A percentile compares a stretch with the other conserved stretches of the same genome.
These are phyloP conservation scores for Acheta domesticus DNA, from an alignment of 2,888 invertebrate genomes.

Conservation along the genomic window DNA sequence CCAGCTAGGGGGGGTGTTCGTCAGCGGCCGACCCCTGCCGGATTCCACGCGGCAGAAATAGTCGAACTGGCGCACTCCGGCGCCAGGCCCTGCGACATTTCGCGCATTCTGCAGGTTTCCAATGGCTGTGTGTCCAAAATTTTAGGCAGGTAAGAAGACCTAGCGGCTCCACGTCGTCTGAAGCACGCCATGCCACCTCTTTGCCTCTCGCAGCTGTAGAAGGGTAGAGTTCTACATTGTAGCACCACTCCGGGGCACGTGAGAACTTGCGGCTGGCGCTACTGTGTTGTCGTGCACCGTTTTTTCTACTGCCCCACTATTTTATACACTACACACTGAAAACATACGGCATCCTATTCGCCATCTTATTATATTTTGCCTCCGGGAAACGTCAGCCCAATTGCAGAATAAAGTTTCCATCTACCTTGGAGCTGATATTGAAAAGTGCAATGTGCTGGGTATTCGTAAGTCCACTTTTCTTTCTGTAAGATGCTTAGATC, in stretches of 20 bases:
- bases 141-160: slow-evolving; percentile 75
- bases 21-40: slow-evolving; percentile 91
- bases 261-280: too few species aligned
- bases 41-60: slow-evolving; percentile 90
- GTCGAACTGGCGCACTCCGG: slow-evolving; percentile 92
- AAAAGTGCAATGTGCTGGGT: too few species aligned
- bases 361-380: too few species aligned
- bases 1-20: slow-evolving; percentile 96
- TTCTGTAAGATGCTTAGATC: too few species aligned
- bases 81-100: slow-evolving; percentile 96
- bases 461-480: too few species aligned
- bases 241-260: not conserved
- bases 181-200: not conserved
- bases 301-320: too few species aligned
- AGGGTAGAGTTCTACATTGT: slow-evolving; percentile 9
- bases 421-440: too few species aligned
- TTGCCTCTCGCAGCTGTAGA: not conserved
- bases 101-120: slow-evolving; percentile 93
- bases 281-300: too few species aligned
- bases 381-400: too few species aligned
- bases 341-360: too few species aligned
- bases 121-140: slow-evolving; percentile 99
- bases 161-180: not conserved
- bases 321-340: too few species aligned
- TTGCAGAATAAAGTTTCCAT: too few species aligned